Evolutionary conservation across 2,888 invertebrate species (phyloP), one percentile per base, ranked within the genome.

Genomic region (Coenonympha glycerion): DNA sequence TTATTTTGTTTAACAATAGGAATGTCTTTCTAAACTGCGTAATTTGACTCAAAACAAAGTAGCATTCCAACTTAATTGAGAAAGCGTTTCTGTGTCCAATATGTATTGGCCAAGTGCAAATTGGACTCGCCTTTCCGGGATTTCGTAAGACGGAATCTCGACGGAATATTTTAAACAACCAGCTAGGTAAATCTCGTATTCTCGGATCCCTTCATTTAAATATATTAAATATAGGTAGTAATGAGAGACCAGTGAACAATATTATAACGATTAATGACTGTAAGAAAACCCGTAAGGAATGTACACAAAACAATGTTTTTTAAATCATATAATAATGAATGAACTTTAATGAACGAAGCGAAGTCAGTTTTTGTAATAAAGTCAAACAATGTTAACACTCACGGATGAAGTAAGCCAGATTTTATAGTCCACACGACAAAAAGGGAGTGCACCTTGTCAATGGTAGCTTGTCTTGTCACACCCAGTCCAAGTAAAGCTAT

Each of bases 401-500:
- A 41, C 33, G 33, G 41, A 13, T 30, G 21, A 41, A 47, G 36
- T 45, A 31, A 48, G 40, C 39, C 31, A 50, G 21, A 19, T 51
- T 49, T 47, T 36, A 49, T 54, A 24, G 16, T 5, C 18, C n/a
- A 39, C 39, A 40, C 40, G n/a, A n/a, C n/a, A n/a, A n/a, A n/a
- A n/a, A n/a, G 47, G 37, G 44, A 52, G 49, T 55, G 36, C 49
- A 55, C 50, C 44, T 44, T 48, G 48, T 41, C 52, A 45, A 48
- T 16, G 40, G 21, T 46, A 49, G 24, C 53, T 16, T 39, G 39
- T 34, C 22, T 26, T 40, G 48, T 52, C 46, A 49, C 45, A 48
- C 50, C 49, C 47, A 47, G 41, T 41, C 54, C 52, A 59, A 53
- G 50, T 63, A 62, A 48, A 64, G 66, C 64, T 64, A 64, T 66